phyloP scores from a whole-genome alignment of 2,888 invertebrate species.

The Blera fallax region DNA sequence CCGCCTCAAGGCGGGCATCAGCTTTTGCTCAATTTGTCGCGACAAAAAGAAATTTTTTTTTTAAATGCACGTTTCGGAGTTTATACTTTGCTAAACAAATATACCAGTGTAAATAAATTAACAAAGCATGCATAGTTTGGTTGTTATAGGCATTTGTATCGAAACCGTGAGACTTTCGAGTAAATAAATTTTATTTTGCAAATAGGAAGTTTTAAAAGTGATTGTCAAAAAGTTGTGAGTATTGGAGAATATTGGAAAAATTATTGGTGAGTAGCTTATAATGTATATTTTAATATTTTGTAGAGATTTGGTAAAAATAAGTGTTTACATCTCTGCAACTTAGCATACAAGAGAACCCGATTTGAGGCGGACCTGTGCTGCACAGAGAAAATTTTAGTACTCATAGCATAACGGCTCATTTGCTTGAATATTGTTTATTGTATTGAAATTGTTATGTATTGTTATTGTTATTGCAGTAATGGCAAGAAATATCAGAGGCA shows the following conservation, averaged over 20 bases:
- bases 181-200: background rate
- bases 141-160: background rate
- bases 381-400: background rate
- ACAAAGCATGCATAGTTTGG: background rate
- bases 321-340: background rate
- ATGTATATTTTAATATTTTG: background rate
- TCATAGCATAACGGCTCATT: background rate
- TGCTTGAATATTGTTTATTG: background rate
- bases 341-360: background rate
- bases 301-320: background rate
- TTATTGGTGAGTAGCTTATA: background rate
- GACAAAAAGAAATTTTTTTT: background rate
- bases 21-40: background rate
- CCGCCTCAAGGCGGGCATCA: background rate
- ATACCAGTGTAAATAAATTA: background rate
- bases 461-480: background rate
- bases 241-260: background rate
- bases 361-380: background rate
- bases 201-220: background rate
- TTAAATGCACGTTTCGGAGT: background rate
- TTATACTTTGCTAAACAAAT: background rate
- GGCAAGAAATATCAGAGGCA: background rate
- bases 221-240: background rate
- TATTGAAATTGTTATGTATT: background rate
- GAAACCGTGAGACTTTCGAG: background rate